Conservation (phyloP, 2,113 vertebrate genomes). For the Apaloderma vittatum region DNA sequence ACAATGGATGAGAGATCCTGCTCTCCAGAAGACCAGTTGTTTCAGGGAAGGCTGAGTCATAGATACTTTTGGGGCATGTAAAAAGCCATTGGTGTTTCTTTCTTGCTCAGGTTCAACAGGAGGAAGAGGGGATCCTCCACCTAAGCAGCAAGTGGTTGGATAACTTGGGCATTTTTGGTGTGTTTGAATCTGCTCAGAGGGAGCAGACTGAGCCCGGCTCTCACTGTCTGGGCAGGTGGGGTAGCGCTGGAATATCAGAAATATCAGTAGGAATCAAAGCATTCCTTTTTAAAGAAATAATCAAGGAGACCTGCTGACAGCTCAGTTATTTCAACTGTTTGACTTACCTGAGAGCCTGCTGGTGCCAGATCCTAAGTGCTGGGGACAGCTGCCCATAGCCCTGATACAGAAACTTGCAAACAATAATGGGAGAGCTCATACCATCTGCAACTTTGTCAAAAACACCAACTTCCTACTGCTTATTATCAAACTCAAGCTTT, state of each 20-base stretch:
- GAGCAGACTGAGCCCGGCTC: background rate
- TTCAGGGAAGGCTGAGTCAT: background rate
- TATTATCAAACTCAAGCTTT: background rate
- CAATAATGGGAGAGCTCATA: background rate
- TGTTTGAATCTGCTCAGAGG: background rate
- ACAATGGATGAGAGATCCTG: accelerated
- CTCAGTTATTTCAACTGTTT: background rate
- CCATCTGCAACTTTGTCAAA: background rate
- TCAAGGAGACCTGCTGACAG: background rate
- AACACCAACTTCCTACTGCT: background rate
- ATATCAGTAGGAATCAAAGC: background rate
- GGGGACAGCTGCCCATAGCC: background rate
- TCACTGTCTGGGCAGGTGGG: background rate
- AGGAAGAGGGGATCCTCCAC: background rate
- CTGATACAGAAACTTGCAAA: background rate
- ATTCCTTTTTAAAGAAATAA: background rate
- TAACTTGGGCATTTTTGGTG: accelerated
- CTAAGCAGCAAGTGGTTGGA: background rate
- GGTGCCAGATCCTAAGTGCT: background rate
- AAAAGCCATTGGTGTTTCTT: background rate
- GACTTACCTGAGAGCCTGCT: background rate
- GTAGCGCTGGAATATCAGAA: background rate
- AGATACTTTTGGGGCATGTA: background rate
- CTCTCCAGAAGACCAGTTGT: background rate
- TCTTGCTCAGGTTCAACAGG: background rate